Conservation (phyloP, 2,797 vertebrate genomes). For the Luscinia luscinia region DNA sequence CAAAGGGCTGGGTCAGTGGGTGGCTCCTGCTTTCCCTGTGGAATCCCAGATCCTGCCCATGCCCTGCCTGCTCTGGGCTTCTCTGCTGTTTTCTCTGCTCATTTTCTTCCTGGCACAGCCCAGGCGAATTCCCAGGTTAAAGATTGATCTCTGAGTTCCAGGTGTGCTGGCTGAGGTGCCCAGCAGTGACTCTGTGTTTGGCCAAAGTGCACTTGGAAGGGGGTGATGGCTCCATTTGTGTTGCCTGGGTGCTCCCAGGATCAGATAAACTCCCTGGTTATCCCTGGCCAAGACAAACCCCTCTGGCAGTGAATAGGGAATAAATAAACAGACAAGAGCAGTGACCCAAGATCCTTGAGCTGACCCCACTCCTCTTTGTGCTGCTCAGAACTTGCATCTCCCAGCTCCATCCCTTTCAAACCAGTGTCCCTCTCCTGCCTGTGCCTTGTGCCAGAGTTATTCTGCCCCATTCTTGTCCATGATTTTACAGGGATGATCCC, state of each 20-base stretch:
- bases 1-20: rapidly evolving
- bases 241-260: neutral
- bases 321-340: rapidly evolving
- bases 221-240: neutral
- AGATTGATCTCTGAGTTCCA: neutral
- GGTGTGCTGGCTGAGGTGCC: neutral
- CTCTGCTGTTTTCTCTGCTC: neutral
- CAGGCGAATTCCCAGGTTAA: neutral
- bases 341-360: neutral
- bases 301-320: neutral
- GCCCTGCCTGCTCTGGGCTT: neutral
- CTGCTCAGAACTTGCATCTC: neutral
- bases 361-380: neutral
- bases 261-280: neutral
- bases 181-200: neutral
- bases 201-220: neutral
- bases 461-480: rapidly evolving
- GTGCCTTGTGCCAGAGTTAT: neutral
- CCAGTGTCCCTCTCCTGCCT: neutral
- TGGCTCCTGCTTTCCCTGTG: neutral
- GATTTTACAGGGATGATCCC: neutral
- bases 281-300: neutral
- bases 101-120: neutral
- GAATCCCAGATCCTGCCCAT: neutral
- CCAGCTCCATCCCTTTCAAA: neutral